phyloP scores from a whole-genome alignment of 2,113 vertebrate genomes.

The Callopanchax toddi region DNA sequence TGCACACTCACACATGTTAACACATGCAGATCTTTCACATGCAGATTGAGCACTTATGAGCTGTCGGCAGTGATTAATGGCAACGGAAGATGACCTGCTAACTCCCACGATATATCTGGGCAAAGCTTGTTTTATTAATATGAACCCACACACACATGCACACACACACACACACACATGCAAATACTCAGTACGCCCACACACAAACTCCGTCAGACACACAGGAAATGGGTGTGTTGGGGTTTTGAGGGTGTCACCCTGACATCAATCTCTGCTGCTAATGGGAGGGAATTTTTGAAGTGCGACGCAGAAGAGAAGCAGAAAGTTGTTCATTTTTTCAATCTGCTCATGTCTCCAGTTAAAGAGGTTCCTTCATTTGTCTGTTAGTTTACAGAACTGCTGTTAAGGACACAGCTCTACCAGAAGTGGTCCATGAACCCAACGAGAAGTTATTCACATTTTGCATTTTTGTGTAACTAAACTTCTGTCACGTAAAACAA shows the following conservation, averaged over 20 bases:
- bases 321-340: constrained; percentile 54
- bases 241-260: constrained; percentile 46
- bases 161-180: background rate
- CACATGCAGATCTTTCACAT: constrained; percentile 69
- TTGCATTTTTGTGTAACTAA: no score
- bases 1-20: constrained; percentile 23
- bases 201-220: constrained; percentile 27
- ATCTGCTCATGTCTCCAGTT: background rate
- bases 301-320: constrained; percentile 31
- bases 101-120: constrained; percentile 72
- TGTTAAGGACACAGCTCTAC: no score
- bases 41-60: constrained; percentile 75
- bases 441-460: no score
- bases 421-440: background rate
- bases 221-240: constrained; percentile 66
- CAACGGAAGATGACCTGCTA: constrained; percentile 67
- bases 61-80: constrained; percentile 78
- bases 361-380: no score
- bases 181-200: constrained; percentile 8
- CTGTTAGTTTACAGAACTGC: no score
- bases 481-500: no score
- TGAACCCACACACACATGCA: constrained; percentile 38
- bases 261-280: constrained; percentile 42
- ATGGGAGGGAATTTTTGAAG: constrained; percentile 37
- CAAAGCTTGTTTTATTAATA: constrained; percentile 58